Percentiles rank a stretch among this genome's conserved stretches.
phyloP scores from a whole-genome alignment of 2,888 invertebrate genomes.

The Phorcus lineatus region DNA sequence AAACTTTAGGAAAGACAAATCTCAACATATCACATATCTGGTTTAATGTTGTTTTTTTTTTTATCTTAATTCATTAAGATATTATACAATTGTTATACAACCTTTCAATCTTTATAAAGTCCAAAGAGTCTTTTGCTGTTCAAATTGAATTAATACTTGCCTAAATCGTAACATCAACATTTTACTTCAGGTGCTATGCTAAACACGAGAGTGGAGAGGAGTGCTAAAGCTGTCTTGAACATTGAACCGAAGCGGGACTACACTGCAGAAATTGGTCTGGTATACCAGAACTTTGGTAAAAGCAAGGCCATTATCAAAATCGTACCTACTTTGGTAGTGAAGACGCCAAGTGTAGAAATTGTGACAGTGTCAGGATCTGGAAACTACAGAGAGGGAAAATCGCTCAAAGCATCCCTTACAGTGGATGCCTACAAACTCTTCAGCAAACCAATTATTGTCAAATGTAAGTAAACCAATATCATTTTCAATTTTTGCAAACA shows the following conservation, averaged over 20 bases:
- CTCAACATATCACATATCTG: too few species aligned
- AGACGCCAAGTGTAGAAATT: slow-evolving; percentile 49
- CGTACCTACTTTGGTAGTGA: slow-evolving; percentile 47
- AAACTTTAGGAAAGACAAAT: neutral
- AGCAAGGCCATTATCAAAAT: slow-evolving; percentile 31
- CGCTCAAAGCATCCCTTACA: slow-evolving; percentile 40
- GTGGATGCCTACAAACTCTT: slow-evolving; percentile 44
- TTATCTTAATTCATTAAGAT: too few species aligned
- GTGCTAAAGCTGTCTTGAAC: slow-evolving; percentile 43
- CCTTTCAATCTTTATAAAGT: too few species aligned
- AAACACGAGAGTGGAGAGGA: slow-evolving; percentile 49
- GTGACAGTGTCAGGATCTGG: slow-evolving; percentile 45
- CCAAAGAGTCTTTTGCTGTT: too few species aligned
- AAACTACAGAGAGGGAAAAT: slow-evolving; percentile 44
- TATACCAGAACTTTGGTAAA: slow-evolving; percentile 24
- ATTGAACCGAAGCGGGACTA: slow-evolving; percentile 48
- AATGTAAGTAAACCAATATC: slow-evolving; percentile 43
- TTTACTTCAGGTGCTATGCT: slow-evolving; percentile 47
- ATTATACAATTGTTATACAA: too few species aligned
- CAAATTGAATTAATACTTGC: neutral
- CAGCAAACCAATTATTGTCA: slow-evolving; percentile 48
- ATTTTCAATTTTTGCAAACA: too few species aligned
- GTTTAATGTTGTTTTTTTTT: too few species aligned
- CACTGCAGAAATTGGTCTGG: slow-evolving; percentile 41
- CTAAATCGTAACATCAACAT: neutral